phyloP scores from a whole-genome alignment of 2,888 invertebrate species.

The Empis livida region DNA sequence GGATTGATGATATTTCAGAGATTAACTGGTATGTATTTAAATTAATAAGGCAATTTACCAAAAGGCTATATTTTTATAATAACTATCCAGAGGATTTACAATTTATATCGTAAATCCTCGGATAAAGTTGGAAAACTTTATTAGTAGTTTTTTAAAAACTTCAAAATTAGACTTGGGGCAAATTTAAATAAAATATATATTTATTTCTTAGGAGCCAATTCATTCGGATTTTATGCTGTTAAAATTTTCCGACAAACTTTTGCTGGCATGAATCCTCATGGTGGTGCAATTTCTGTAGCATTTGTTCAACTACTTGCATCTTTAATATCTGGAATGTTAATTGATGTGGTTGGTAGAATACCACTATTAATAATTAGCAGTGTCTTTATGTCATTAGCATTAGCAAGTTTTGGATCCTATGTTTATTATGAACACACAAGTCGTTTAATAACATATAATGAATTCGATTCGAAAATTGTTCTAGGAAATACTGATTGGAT shows the following conservation, averaged over 20 bases:
- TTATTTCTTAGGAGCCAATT: slow-evolving; percentile 51
- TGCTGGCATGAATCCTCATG: slow-evolving; percentile 66
- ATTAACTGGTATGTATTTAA: slow-evolving; percentile 33
- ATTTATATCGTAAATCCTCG: too few relatives aligned
- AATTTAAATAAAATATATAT: neutral
- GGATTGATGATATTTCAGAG: slow-evolving; percentile 84
- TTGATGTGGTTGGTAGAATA: slow-evolving; percentile 74
- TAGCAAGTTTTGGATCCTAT: slow-evolving; percentile 73
- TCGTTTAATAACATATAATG: slow-evolving; percentile 19
- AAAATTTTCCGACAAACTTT: slow-evolving; percentile 77
- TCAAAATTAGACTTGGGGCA: too few relatives aligned
- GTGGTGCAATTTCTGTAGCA: slow-evolving; percentile 74
- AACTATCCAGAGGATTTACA: too few relatives aligned
- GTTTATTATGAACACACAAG: slow-evolving; percentile 66
- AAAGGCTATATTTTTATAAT: too few relatives aligned
- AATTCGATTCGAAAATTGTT: slow-evolving; percentile 16
- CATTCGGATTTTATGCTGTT: slow-evolving; percentile 75
- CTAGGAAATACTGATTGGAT: slow-evolving; percentile 64
- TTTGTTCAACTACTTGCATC: slow-evolving; percentile 77
- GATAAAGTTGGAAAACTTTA: too few relatives aligned
- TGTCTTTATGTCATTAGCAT: slow-evolving; percentile 72
- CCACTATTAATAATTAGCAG: slow-evolving; percentile 74
- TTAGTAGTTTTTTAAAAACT: too few relatives aligned
- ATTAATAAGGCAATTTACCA: too few relatives aligned
- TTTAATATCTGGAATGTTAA: slow-evolving; percentile 63